Base-by-base conservation (phyloP, 2,888 invertebrate genomes). In the Himalopsyche tibetana region DNA sequence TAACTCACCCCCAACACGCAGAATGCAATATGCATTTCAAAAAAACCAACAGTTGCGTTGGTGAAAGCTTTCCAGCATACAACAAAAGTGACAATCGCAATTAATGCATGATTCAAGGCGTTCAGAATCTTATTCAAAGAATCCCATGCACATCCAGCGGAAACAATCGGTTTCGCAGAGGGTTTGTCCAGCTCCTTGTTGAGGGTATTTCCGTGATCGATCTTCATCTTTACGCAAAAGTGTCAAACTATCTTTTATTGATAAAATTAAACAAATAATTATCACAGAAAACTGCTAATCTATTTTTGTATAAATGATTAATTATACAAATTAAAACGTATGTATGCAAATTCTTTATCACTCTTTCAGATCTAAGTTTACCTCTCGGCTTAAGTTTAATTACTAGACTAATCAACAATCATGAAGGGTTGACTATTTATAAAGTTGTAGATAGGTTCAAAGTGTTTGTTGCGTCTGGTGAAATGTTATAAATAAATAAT, bases 1-100 rank as follows among this genome's bases (percentile, higher is more conserved):
- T 28, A 56, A 92, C 93, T 86, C 92, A 93, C 93, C 85, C 93
- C 93, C 84, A 93, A 93, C 85, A 93, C 93, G 38, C 93, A 93
- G 88, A 93, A 92, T 85, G 93, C 91, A 15, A 93, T 92, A 89
- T 93, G 93, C 86, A 93, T 89, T 88, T 93, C 92, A 87, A 93
- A 89, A 36, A 91, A 89, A 85, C 93, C 93, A 85, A 92, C 91
- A 0, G 92, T 90, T 15, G 90, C 90, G 0, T 91, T 91, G 9
- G 91, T 92, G 85, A 93, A 89, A 12, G 93, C 93, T 87, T 93
- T 92, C 87, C 91, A 91, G 93, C 93, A 93, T 80, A 93, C 85
- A 86, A 91, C 91, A 89, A 92, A 93, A 89, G 93, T 92, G 8
- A 93, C 92, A 83, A 93, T 92, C 1, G 93, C 93, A 1, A 93